These are phyloP conservation scores for Cerastis rubricosa DNA, from an alignment of 2,888 invertebrate species.

Conservation along the genomic window DNA sequence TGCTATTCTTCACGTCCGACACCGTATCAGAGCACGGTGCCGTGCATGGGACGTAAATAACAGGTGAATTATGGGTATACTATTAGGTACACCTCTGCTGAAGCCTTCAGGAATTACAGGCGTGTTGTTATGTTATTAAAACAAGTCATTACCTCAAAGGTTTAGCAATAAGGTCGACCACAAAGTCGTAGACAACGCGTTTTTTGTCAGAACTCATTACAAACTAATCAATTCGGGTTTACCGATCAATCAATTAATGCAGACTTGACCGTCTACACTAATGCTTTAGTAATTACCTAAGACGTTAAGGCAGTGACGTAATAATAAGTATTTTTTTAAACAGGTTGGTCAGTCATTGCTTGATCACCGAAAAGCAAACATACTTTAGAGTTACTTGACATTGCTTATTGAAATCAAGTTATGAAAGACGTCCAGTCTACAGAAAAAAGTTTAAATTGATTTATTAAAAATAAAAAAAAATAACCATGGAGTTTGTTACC, in stretches of 20 bases:
- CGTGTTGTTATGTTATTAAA: too few relatives aligned
- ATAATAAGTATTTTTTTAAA: conserved; percentile 12
- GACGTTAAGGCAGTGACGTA: conserved; percentile 19
- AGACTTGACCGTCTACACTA: conserved; percentile 15
- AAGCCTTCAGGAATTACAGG: too few relatives aligned
- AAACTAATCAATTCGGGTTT: conserved; percentile 20
- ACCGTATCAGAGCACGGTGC: too few relatives aligned
- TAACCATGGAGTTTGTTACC: too few relatives aligned
- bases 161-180: background rate
- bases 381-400: too few relatives aligned
- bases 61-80: too few relatives aligned
- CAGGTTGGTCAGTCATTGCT: conserved; percentile 9
- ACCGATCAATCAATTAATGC: conserved; percentile 27
- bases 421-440: background rate
- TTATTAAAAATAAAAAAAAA: too few relatives aligned
- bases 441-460: background rate
- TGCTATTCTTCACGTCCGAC: too few relatives aligned
- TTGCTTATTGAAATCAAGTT: background rate
- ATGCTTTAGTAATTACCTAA: conserved; percentile 33
- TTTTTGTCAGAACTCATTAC: conserved; percentile 20
- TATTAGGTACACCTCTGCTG: too few relatives aligned
- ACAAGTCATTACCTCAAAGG: background rate
- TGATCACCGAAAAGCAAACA: background rate
- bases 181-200: background rate
- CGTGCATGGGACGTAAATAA: too few relatives aligned